Evolutionary conservation across 1,140 invertebrate genomes (phyloP).

Genomic region (Philotrypesis tridentata): DNA sequence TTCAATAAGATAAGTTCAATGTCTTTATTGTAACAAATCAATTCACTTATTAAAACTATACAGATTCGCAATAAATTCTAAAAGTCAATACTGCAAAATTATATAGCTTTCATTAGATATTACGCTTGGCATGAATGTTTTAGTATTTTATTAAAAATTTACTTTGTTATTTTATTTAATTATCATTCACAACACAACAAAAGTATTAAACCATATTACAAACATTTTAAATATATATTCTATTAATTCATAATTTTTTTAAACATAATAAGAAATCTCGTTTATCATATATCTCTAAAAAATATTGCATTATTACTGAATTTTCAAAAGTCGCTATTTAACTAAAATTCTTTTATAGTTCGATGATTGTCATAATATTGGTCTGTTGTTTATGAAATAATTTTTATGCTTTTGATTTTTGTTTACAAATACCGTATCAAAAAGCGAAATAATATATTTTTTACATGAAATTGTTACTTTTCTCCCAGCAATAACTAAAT

Average conservation of each 20-base stretch:
- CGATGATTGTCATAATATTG: no score
- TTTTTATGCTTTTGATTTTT: neutral
- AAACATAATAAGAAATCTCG: no score
- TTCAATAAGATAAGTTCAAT: neutral
- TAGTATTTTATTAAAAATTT: constrained; percentile 24
- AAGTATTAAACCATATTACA: no score
- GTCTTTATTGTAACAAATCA: neutral
- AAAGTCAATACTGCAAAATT: constrained; percentile 18
- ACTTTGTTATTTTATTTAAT: neutral
- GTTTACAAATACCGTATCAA: neutral
- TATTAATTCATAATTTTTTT: no score
- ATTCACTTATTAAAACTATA: neutral
- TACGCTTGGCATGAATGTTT: constrained; percentile 39
- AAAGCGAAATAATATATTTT: no score
- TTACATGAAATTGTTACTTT: neutral
- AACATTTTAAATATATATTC: no score
- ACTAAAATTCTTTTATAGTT: no score
- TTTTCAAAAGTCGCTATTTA: no score
- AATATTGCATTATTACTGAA: no score
- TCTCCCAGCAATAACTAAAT: neutral
- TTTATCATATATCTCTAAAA: no score
- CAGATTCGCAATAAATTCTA: neutral
- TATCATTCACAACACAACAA: neutral
- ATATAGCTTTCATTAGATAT: neutral
- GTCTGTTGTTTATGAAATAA: no score